A percentile compares a stretch with the other conserved stretches of the same genome.
These are phyloP conservation scores for Tromatobia lineatoria DNA, from an alignment of 2,888 invertebrate species.

Conservation along the genomic window DNA sequence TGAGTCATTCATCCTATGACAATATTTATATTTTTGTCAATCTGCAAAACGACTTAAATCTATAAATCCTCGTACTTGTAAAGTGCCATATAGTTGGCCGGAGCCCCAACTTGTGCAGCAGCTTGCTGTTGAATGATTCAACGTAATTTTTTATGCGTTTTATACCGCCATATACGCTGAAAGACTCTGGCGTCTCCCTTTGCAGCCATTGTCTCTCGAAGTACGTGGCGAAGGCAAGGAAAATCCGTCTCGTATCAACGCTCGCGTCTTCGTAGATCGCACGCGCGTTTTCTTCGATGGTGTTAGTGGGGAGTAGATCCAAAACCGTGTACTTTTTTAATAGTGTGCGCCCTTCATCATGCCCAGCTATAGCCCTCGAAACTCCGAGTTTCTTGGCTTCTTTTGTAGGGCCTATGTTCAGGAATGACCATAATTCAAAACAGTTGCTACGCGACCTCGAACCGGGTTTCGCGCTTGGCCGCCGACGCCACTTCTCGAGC, in stretches of 20 bases:
- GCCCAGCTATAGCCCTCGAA: background rate
- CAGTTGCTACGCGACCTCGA: too few relatives aligned
- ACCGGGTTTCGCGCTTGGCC: too few relatives aligned
- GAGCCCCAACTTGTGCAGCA: constrained; percentile 13
- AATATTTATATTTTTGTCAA: background rate
- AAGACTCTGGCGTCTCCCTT: constrained; percentile 11
- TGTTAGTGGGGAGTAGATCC: constrained; percentile 14
- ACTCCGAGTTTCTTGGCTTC: constrained; percentile 10
- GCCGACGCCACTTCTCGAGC: too few relatives aligned
- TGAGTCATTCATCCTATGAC: background rate
- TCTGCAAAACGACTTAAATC: background rate
- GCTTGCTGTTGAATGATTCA: constrained; percentile 38
- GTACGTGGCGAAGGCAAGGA: background rate
- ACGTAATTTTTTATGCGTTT: constrained; percentile 37
- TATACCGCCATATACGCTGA: constrained; percentile 30
- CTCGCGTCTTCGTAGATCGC: background rate
- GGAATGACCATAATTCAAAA: too few relatives aligned
- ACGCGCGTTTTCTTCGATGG: background rate
- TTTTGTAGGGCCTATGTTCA: too few relatives aligned
- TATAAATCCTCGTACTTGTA: constrained; percentile 32
- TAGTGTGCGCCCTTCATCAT: constrained; percentile 5
- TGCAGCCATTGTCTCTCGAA: constrained; percentile 34
- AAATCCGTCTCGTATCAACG: background rate
- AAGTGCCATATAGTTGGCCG: constrained; percentile 48
- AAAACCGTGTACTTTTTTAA: constrained; percentile 31